Evolutionary conservation across 2,888 invertebrate species (phyloP).

Genomic region (Iselma pallidipennis): DNA sequence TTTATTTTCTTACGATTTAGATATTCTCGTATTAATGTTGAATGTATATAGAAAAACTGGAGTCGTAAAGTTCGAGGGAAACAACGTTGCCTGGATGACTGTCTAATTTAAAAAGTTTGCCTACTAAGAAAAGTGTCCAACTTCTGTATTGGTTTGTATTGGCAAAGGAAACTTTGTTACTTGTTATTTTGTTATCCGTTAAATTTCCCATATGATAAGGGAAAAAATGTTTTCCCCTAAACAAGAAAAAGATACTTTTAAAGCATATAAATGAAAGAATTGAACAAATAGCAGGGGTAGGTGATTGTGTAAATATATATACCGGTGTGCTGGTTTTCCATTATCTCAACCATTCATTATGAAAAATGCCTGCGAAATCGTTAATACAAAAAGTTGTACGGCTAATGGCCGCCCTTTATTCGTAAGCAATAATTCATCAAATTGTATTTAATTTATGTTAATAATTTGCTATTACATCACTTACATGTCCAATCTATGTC

Average conservation of each 20-base stretch:
- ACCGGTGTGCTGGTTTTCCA: not conserved
- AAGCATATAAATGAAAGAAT: not conserved
- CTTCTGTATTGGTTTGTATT: not conserved
- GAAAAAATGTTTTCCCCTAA: not conserved
- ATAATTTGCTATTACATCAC: constrained; percentile 30
- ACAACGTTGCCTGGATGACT: not conserved
- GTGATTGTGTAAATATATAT: no score
- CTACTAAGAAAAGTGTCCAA: not conserved
- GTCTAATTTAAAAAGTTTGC: constrained; percentile 1
- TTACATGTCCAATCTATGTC: constrained; percentile 20
- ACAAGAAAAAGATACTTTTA: not conserved
- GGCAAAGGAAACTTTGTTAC: not conserved
- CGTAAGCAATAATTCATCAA: constrained; percentile 11
- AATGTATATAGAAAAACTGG: not conserved
- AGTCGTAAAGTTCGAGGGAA: not conserved
- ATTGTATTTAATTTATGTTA: constrained; percentile 32
- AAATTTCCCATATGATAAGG: not conserved
- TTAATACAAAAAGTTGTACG: constrained; percentile 8
- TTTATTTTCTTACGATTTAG: not conserved
- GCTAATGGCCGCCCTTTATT: not conserved
- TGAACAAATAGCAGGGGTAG: no score
- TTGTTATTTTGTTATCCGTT: not conserved
- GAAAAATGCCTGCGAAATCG: constrained; percentile 4
- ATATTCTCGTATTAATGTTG: not conserved
- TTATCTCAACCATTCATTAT: not conserved